Conservation (phyloP, 2,113 vertebrate species). For the Tilapia sparmanii region DNA sequence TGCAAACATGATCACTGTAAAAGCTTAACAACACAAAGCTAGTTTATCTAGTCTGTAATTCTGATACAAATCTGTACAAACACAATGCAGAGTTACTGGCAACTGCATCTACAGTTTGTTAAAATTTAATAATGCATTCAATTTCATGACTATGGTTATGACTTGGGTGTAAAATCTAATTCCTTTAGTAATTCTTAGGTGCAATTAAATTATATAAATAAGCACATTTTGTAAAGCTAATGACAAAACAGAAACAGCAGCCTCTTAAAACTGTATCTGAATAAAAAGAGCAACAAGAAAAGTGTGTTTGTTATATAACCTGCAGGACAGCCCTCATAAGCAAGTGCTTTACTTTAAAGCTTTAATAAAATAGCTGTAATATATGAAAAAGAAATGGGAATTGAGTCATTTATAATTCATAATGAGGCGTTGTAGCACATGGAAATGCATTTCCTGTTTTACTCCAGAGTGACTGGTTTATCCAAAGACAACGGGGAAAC, state of each 20-base stretch:
- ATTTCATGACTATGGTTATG: neutral
- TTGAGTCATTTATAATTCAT: constrained; percentile 29
- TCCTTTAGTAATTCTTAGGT: neutral
- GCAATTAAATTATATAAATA: neutral
- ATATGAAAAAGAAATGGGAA: constrained; percentile 7
- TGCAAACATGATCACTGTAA: neutral
- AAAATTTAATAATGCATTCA: neutral
- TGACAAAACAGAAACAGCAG: neutral
- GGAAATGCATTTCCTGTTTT: constrained; percentile 16
- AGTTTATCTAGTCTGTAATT: neutral
- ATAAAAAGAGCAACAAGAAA: neutral
- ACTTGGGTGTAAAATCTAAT: neutral
- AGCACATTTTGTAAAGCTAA: neutral
- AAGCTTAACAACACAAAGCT: neutral
- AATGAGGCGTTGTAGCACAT: neutral
- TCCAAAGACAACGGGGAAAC: constrained; percentile 58
- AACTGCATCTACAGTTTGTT: neutral
- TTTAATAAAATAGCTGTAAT: constrained; percentile 5
- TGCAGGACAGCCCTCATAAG: neutral
- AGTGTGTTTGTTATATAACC: neutral
- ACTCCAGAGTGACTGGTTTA: neutral
- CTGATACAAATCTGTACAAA: neutral
- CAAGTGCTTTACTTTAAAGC: neutral
- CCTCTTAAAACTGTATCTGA: neutral
- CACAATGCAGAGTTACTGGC: neutral